Evolutionary conservation across 2,113 vertebrate genomes (phyloP).

Genomic region (Sphyrna mokarran): DNA sequence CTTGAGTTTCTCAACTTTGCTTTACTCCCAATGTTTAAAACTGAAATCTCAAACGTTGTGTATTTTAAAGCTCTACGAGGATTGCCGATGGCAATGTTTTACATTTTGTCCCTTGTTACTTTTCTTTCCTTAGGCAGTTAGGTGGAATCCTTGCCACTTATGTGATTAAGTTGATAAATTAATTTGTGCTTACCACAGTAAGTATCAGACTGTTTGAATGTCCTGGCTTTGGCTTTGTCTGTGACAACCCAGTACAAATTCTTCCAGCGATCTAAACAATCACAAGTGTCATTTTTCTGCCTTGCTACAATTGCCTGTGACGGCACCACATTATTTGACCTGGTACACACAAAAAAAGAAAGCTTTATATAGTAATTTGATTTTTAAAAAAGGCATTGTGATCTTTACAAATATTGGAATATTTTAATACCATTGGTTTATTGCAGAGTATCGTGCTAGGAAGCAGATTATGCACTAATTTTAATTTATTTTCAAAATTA

Average conservation of each 20-base stretch:
- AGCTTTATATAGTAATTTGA: background rate
- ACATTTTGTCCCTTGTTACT: background rate
- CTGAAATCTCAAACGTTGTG: background rate
- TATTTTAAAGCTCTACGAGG: background rate
- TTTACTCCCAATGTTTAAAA: background rate
- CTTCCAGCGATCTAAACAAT: background rate
- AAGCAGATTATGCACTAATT: background rate
- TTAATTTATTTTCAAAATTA: slow-evolving; percentile 26
- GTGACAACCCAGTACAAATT: background rate
- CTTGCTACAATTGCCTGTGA: background rate
- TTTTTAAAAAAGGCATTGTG: background rate
- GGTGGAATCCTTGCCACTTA: background rate
- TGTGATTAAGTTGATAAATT: background rate
- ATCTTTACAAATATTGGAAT: background rate
- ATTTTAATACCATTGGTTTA: background rate
- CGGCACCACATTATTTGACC: background rate
- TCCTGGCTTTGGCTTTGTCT: background rate
- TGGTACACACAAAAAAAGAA: background rate
- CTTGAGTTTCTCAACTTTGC: background rate
- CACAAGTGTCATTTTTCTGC: background rate
- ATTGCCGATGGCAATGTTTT: background rate
- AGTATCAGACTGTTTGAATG: background rate
- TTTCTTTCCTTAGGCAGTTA: background rate
- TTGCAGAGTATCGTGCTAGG: background rate
- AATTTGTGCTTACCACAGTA: background rate